Percentiles rank a stretch among this genome's conserved stretches.
Evolutionary conservation across 2,888 invertebrate genomes (phyloP).

Genomic region (Anodontia alba): DNA sequence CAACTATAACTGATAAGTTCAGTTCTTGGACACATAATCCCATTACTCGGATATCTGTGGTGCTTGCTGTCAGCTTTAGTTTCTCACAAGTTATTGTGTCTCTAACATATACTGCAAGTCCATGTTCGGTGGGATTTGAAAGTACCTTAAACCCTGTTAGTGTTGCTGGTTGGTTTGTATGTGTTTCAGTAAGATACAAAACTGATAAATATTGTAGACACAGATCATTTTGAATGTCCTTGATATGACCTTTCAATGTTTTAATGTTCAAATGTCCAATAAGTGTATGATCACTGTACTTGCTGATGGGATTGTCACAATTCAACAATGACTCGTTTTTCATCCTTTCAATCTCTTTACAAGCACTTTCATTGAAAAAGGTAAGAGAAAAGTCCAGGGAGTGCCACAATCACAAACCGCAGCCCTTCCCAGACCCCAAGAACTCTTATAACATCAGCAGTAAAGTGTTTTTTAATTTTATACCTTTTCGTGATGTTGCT

Average conservation of each 20-base stretch:
- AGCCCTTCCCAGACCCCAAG: too few relatives aligned
- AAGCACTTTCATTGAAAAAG: too few relatives aligned
- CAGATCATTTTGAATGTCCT: not conserved
- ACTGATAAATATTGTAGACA: constrained; percentile 4
- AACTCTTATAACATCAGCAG: not conserved
- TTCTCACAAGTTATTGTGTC: not conserved
- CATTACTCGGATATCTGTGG: not conserved
- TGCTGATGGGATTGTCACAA: not conserved
- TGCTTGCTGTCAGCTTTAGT: not conserved
- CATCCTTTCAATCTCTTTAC: not conserved
- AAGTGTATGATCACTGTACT: not conserved
- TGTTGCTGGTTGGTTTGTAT: not conserved
- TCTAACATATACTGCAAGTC: not conserved
- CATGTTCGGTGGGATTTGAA: not conserved
- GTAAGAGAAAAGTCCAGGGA: too few relatives aligned
- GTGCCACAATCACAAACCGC: too few relatives aligned
- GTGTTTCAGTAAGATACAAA: constrained; percentile 4
- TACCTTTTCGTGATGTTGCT: constrained; percentile 33
- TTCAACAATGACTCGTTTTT: not conserved
- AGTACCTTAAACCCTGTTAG: not conserved
- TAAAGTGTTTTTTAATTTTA: constrained; percentile 40
- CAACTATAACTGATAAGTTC: not conserved
- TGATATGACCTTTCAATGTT: not conserved
- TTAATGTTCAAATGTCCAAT: not conserved
- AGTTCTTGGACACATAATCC: not conserved